A percentile compares a stretch with the other conserved stretches of the same genome.
phyloP scores from a whole-genome alignment of 2,888 invertebrate genomes.

The Epinotia bilunana region DNA sequence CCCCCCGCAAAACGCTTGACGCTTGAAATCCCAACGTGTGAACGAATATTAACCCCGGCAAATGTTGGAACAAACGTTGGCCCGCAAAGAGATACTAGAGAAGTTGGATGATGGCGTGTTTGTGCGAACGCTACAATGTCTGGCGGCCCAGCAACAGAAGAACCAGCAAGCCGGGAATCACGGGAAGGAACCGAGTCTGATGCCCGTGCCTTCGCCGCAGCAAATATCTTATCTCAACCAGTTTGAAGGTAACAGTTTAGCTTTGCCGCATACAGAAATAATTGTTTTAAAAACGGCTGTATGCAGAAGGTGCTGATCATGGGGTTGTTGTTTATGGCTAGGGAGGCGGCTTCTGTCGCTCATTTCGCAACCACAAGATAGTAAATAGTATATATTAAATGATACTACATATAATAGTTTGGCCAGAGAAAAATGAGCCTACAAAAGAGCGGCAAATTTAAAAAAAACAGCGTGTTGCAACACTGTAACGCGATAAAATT shows the following conservation, averaged over 20 bases:
- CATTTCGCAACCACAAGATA: too few species aligned
- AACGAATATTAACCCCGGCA: constrained; percentile 64
- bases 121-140: constrained; percentile 83
- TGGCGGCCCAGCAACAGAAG: constrained; percentile 82
- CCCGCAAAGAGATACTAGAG: constrained; percentile 78
- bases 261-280: constrained; percentile 62
- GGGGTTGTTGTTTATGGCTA: too few species aligned
- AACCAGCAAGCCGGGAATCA: constrained; percentile 72
- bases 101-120: constrained; percentile 83
- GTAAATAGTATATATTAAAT: too few species aligned
- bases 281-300: constrained; percentile 27
- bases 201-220: constrained; percentile 98
- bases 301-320: too few species aligned
- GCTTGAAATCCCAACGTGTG: constrained; percentile 82
- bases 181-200: constrained; percentile 93
- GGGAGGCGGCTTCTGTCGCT: too few species aligned
- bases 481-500: too few species aligned
- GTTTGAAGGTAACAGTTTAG: constrained; percentile 88
- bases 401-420: too few species aligned
- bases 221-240: constrained; percentile 98
- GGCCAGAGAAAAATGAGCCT: too few species aligned
- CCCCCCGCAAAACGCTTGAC: constrained; percentile 81
- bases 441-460: too few species aligned
- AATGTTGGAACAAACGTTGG: constrained; percentile 60
- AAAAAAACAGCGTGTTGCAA: too few species aligned